Percentiles rank a stretch among this genome's conserved stretches.
Conservation (phyloP, 2,797 vertebrate genomes). For the Limosa lapponica region DNA sequence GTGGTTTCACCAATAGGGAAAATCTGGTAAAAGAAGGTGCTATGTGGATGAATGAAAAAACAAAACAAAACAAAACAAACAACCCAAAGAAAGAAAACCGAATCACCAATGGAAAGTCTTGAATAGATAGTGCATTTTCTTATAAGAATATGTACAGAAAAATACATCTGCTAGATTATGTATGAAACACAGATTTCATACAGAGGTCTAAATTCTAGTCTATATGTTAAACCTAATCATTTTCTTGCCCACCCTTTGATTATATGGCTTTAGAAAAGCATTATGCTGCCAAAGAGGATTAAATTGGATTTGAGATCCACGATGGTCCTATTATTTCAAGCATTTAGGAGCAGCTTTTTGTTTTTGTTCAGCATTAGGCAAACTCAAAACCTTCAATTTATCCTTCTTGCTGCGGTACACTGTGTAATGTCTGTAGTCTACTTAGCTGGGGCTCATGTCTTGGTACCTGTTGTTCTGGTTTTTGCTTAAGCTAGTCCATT, state of each 20-base stretch:
- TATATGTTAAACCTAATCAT: background rate
- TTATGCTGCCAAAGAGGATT: conserved; percentile 38
- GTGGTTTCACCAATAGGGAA: background rate
- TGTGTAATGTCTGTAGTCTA: background rate
- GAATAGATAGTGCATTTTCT: background rate
- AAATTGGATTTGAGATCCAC: conserved; percentile 38
- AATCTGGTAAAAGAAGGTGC: fast-evolving
- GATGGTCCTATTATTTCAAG: background rate
- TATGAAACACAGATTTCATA: background rate
- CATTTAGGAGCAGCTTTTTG: conserved; percentile 9
- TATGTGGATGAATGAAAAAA: background rate
- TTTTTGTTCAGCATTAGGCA: background rate
- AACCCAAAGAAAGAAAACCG: background rate
- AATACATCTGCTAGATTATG: background rate
- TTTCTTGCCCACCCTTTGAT: conserved; percentile 19
- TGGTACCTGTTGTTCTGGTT: background rate
- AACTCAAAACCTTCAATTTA: conserved; percentile 24
- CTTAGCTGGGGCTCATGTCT: background rate
- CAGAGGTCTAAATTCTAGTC: background rate
- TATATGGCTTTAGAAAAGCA: background rate
- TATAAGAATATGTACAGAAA: background rate
- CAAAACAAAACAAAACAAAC: no score
- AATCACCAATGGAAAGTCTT: background rate
- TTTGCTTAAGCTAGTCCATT: background rate
- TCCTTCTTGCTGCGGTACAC: background rate